Conservation (phyloP, 1,140 invertebrate genomes). For the Choristoneura fumiferana region DNA sequence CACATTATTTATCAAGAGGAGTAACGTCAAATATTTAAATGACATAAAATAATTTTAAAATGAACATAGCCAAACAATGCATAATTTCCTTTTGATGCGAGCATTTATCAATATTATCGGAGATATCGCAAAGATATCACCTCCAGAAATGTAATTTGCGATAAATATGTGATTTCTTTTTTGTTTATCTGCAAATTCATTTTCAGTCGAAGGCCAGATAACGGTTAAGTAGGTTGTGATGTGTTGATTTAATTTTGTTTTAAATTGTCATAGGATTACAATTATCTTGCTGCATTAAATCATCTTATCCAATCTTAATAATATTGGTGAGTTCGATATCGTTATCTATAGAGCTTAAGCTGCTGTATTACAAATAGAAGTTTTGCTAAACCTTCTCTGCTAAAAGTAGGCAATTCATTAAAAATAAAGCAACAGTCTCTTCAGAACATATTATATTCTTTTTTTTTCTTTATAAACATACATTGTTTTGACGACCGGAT, state of each 20-base stretch:
- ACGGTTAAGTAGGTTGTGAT: slow-evolving; percentile 59
- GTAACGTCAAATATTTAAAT: too few species aligned
- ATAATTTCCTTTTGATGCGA: neutral
- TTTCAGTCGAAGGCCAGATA: slow-evolving; percentile 72
- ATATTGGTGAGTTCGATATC: slow-evolving; percentile 14
- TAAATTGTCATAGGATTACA: slow-evolving; percentile 34
- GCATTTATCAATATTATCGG: slow-evolving; percentile 42
- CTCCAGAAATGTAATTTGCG: slow-evolving; percentile 63
- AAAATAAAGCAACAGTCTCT: too few species aligned
- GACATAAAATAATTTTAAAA: neutral
- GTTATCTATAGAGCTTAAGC: neutral
- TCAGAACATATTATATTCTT: too few species aligned
- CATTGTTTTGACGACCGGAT: too few species aligned
- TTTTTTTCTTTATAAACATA: too few species aligned
- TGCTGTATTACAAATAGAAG: too few species aligned
- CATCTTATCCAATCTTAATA: neutral
- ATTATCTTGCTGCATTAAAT: slow-evolving; percentile 18
- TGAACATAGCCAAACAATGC: neutral
- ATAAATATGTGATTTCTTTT: slow-evolving; percentile 68
- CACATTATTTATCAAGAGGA: too few species aligned
- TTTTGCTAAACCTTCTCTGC: too few species aligned
- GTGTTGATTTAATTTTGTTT: slow-evolving; percentile 28
- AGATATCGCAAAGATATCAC: slow-evolving; percentile 58
- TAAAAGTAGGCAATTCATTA: too few species aligned
- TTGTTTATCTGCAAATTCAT: slow-evolving; percentile 56